Conservation (phyloP, 2,888 invertebrate species). For the Lithophane ornitopus region DNA sequence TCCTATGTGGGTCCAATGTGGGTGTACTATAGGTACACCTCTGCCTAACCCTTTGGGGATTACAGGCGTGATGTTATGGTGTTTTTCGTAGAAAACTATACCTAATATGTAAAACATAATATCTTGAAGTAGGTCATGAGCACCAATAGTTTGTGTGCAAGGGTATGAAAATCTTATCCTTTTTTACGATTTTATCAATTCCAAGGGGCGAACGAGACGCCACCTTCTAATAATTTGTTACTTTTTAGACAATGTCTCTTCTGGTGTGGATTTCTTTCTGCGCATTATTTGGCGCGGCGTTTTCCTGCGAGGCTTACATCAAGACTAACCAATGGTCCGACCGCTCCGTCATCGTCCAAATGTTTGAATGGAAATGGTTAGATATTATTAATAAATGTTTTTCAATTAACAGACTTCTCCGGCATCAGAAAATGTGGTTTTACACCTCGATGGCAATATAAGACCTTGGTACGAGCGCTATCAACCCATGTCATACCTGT, state of each 20-base stretch:
- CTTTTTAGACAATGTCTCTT: constrained; percentile 46
- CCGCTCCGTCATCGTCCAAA: constrained; percentile 93
- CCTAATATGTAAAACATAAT: background rate
- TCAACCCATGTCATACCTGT: constrained; percentile 95
- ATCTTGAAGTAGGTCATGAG: background rate
- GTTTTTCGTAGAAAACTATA: background rate
- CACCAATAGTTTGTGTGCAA: background rate
- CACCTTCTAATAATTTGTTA: background rate
- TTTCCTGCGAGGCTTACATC: constrained; percentile 29
- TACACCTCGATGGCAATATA: constrained; percentile 84
- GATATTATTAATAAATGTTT: constrained; percentile 91
- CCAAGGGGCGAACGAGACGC: too few relatives aligned
- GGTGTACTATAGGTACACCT: too few relatives aligned
- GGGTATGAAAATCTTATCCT: background rate
- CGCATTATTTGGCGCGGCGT: constrained; percentile 24
- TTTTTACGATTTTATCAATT: background rate
- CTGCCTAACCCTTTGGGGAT: too few relatives aligned
- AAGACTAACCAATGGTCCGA: constrained; percentile 86
- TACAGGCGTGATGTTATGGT: too few relatives aligned
- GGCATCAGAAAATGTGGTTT: constrained; percentile 92
- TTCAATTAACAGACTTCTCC: constrained; percentile 92
- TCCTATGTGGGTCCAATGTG: too few relatives aligned
- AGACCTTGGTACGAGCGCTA: constrained; percentile 97
- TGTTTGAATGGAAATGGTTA: constrained; percentile 95
- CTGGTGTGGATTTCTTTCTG: constrained; percentile 29